Evolutionary conservation across 1,140 invertebrate species (phyloP), one percentile per base, ranked within the genome.

Genomic region (Calliphora vicina): DNA sequence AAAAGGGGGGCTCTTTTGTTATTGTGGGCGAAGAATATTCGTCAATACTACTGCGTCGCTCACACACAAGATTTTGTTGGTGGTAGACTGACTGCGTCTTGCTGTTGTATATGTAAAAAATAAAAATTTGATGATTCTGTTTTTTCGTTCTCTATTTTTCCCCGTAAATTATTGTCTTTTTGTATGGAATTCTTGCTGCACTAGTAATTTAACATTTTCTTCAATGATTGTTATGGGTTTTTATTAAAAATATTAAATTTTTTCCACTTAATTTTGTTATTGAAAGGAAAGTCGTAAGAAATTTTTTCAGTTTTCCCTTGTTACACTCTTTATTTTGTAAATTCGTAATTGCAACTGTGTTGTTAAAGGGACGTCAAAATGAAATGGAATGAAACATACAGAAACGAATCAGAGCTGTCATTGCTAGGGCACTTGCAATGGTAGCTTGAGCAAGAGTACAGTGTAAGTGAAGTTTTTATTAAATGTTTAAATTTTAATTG

Each of bases 61-160:
- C 74, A 23, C 74, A 78, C 74, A 78, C 73, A 35, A 76, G 42
- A 8, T 42, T 29, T 76, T 76, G 73, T 76, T 76, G 73, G 73
- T 42, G 35, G 73, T 42, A 42, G 27, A 76, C 27, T 42, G 27
- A 76, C 27, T 42, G 73, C 73, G 27, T 43, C 74, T 78, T 25
- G 42, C 35, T 78, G 13, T 76, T 76, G 35, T 78, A 78, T 78
- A 78, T 78, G 74, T 78, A 78, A 78, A 76, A 76, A 67, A 73
- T 27, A 29, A 73, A 76, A 42, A 67, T 20, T 67, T 67, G 61
- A 67, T 42, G 35, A 78, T 43, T 45, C 29, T 76, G 9, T 35
- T n/a, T n/a, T 78, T 76, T 20, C n/a, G 20, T 42, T 78, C 42
- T 45, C 20, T 43, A 4, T 20, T 76, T 76, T 29, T 76, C 0